These are phyloP conservation scores for Andrena trimmerana DNA, from an alignment of 2,888 invertebrate species.

Conservation along the genomic window DNA sequence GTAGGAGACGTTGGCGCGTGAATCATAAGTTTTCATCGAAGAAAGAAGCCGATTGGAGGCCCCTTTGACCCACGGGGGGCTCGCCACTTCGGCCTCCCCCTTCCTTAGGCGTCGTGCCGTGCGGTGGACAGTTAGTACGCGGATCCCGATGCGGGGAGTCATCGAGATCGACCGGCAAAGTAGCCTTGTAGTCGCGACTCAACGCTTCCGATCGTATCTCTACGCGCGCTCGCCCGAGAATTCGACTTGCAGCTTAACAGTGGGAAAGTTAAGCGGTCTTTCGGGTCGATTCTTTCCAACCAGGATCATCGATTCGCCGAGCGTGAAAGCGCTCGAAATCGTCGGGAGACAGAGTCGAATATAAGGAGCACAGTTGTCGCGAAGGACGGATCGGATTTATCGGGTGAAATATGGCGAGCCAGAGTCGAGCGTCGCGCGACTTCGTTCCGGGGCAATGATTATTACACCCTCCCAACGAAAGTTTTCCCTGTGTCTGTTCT, in stretches of 20 bases:
- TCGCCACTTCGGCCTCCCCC: slow-evolving; percentile 52
- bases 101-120: slow-evolving; percentile 8
- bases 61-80: slow-evolving; percentile 51
- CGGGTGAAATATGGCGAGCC: not conserved
- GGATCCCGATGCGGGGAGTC: slow-evolving; percentile 49
- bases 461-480: not conserved
- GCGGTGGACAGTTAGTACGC: slow-evolving; percentile 44
- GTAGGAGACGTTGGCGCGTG: slow-evolving; percentile 30
- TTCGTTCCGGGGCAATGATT: not conserved
- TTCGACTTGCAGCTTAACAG: not conserved
- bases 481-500: not conserved
- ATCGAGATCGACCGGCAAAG: slow-evolving; percentile 36
- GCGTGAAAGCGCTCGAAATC: not conserved
- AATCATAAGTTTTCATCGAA: slow-evolving; percentile 60
- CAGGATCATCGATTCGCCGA: not conserved
- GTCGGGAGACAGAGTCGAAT: not conserved
- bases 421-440: not conserved
- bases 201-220: slow-evolving; percentile 12
- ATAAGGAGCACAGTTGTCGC: not conserved
- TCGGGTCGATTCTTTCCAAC: not conserved
- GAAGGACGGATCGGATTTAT: not conserved
- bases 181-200: slow-evolving; percentile 16
- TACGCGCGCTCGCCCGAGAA: not conserved
- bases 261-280: not conserved
- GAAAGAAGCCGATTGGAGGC: slow-evolving; percentile 64